Evolutionary conservation across 2,797 vertebrate species (phyloP).

Genomic region (Buphagus erythrorhynchus): DNA sequence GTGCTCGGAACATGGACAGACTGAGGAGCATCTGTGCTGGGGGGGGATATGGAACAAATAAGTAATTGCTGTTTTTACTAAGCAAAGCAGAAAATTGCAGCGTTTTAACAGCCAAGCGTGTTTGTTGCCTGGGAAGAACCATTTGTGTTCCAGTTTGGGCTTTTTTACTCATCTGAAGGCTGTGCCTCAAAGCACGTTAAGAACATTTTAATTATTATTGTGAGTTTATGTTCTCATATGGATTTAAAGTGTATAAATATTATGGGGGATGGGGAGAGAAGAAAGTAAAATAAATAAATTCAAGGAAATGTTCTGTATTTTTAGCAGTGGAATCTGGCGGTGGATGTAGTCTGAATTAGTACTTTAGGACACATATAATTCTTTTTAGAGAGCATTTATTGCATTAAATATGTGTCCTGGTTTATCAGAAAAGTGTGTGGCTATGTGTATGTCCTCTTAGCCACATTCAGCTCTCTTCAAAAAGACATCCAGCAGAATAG

Average conservation of each 20-base stretch:
- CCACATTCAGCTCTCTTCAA: slow-evolving; percentile 45
- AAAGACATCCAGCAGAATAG: slow-evolving; percentile 51
- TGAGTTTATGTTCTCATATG: not conserved
- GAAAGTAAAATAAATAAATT: not conserved
- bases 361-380: not conserved
- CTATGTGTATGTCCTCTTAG: slow-evolving; percentile 4
- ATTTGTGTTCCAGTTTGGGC: slow-evolving; percentile 47
- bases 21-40: slow-evolving; percentile 76
- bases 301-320: not conserved
- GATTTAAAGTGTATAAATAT: not conserved
- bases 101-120: slow-evolving; percentile 52
- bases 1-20: slow-evolving; percentile 69
- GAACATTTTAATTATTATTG: slow-evolving; percentile 33
- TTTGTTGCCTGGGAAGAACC: slow-evolving; percentile 59
- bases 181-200: slow-evolving; percentile 26
- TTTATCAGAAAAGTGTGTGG: slow-evolving; percentile 16
- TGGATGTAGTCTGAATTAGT: not conserved
- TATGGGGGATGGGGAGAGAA: not conserved
- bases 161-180: slow-evolving; percentile 51
- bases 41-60: slow-evolving; percentile 61
- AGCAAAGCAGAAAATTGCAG: slow-evolving; percentile 54
- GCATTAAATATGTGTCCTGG: not conserved
- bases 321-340: not conserved
- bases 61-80: slow-evolving; percentile 72
- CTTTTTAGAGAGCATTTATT: not conserved